Conservation (phyloP, 2,888 invertebrate species). For the Bursaphelenchus okinawaensis region DNA sequence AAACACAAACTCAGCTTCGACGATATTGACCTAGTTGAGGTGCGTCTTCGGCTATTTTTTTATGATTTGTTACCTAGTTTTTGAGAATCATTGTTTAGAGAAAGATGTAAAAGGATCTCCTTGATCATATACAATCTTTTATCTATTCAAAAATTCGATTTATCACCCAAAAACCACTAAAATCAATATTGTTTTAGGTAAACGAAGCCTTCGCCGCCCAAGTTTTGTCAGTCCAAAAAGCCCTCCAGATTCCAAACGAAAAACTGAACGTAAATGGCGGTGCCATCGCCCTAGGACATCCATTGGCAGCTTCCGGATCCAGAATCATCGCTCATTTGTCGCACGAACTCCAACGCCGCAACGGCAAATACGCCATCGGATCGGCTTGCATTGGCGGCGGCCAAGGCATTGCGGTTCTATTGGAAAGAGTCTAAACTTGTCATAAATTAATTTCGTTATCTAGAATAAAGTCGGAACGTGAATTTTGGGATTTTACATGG, state of each 20-base stretch:
- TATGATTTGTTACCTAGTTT: too few relatives aligned
- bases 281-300: conserved; percentile 55
- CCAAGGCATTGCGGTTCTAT: conserved; percentile 87
- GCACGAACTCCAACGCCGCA: conserved; percentile 48
- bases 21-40: conserved; percentile 76
- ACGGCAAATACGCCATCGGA: conserved; percentile 73
- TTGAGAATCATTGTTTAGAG: too few relatives aligned
- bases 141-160: too few relatives aligned
- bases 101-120: neutral
- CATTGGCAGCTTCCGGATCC: conserved; percentile 51
- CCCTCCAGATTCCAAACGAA: conserved; percentile 75
- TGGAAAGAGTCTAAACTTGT: conserved; percentile 68
- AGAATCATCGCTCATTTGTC: conserved; percentile 50
- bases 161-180: too few relatives aligned
- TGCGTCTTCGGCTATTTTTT: conserved; percentile 4
- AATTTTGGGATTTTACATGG: neutral
- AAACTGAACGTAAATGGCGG: conserved; percentile 77
- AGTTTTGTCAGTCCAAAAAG: conserved; percentile 81
- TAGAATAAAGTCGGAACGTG: neutral
- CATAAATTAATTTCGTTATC: neutral
- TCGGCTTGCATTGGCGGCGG: conserved; percentile 98
- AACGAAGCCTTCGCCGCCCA: conserved; percentile 98
- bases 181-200: conserved; percentile 59
- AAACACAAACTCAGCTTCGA: conserved; percentile 72
- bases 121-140: neutral